Conservation (phyloP, 2,888 invertebrate genomes). For the Neoitamus cyanurus region DNA sequence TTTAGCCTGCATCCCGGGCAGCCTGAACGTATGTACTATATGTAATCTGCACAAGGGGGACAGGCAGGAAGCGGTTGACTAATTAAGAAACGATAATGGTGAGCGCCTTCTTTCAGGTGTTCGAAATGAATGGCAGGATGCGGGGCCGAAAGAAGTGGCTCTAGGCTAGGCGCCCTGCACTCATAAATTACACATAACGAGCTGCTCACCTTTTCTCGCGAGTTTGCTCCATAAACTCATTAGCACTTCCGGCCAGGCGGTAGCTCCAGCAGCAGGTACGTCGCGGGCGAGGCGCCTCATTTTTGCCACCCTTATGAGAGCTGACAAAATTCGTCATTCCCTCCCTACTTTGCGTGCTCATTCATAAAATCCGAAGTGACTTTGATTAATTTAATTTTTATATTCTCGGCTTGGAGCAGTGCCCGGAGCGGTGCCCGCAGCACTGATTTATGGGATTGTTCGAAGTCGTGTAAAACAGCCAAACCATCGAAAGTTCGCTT, state of each 20-base stretch:
- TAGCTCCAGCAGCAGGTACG: not conserved
- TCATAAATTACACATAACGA: slow-evolving; percentile 35
- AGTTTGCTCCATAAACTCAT: slow-evolving; percentile 12
- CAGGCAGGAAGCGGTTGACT: not conserved
- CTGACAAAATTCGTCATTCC: not conserved
- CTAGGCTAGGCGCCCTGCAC: not conserved
- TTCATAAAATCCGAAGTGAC: slow-evolving; percentile 33
- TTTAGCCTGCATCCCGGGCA: not conserved
- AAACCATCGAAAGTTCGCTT: slow-evolving; percentile 27
- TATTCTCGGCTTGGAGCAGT: slow-evolving; percentile 10
- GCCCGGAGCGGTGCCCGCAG: not conserved
- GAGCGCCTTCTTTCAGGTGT: not conserved
- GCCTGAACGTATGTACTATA: not conserved
- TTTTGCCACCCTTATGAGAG: not conserved
- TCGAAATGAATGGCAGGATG: slow-evolving; percentile 2
- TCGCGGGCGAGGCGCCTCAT: not conserved
- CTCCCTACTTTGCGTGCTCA: slow-evolving; percentile 19
- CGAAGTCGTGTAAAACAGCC: slow-evolving; percentile 28
- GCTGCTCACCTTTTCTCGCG: slow-evolving; percentile 12
- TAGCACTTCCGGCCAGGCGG: slow-evolving; percentile 25
- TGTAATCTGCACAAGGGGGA: not conserved
- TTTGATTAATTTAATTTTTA: slow-evolving; percentile 43
- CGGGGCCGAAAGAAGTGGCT: not conserved
- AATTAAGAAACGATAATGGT: slow-evolving; percentile 29
- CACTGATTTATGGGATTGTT: slow-evolving; percentile 37